Evolutionary conservation across 2,113 vertebrate genomes (phyloP), one percentile per base, ranked within the genome.

Genomic region (Tetraodon nigroviridis): DNA sequence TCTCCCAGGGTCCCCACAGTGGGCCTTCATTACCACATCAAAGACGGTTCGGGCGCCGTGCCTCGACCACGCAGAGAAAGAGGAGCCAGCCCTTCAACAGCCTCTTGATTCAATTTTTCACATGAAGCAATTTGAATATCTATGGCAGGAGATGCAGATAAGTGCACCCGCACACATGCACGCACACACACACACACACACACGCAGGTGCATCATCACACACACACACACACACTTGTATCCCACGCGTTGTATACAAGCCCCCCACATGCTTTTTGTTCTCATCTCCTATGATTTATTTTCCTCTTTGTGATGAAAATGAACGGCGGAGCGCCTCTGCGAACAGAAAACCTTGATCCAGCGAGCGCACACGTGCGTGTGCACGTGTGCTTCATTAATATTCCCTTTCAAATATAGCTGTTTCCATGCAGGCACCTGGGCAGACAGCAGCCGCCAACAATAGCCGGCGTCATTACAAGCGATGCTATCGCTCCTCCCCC

Each of bases 101-200:
- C 87, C 69, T 84, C 91, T 91, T 90, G 81, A 93, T 93, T 93
- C 89, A 89, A 90, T 93, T 92, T 92, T 89, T 71, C 67, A 91
- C 92, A 91, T 91, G 87, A 89, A 91, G 84, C 91, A 90, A 90
- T 93, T 93, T 94, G 92, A 94, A 94, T 94, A 92, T 95, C 92
- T 92, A 93, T 92, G 88, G 90, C 86, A 89, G 82, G 78, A 84
- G 85, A 91, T 55, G 86, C 87, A 92, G 90, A 90, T 37, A 22
- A 18, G 55, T 1, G 44, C 22, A 53, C 44, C n/a, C 49, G 21
- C 55, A 61, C 52, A 42, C 56, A 45, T 40, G 24, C 41, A 41
- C 46, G 17, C 53, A n/a, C 40, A 37, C 7, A 14, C 1, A 18
- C 0, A 40, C 32, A 45, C 2, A 64, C 7, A 21, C 49, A 27